Conservation (phyloP, 2,888 invertebrate genomes). For the Osmoderma eremita region DNA sequence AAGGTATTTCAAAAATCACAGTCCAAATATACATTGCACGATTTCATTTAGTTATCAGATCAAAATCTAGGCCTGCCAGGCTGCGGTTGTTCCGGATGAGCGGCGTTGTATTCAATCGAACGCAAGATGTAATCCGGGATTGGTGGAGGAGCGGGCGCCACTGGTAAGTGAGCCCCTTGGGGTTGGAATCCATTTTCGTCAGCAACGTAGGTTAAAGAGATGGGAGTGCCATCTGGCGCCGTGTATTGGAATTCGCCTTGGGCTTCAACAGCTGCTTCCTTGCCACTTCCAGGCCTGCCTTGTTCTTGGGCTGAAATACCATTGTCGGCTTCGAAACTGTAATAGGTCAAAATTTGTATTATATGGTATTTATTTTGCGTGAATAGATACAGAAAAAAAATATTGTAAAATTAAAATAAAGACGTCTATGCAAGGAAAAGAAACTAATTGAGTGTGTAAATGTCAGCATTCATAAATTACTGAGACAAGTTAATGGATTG, state of each 20-base stretch:
- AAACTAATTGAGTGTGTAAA: too few relatives aligned
- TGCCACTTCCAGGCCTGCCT: conserved; percentile 66
- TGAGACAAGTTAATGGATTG: too few relatives aligned
- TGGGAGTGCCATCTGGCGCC: conserved; percentile 71
- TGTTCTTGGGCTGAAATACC: conserved; percentile 71
- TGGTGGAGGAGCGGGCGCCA: conserved; percentile 66
- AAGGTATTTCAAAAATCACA: conserved; percentile 26
- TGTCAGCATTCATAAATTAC: too few relatives aligned
- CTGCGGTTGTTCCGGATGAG: conserved; percentile 64
- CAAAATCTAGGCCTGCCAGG: conserved; percentile 25
- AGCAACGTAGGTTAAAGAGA: conserved; percentile 71
- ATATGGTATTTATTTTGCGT: too few relatives aligned
- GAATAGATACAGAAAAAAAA: too few relatives aligned
- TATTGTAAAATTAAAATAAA: too few relatives aligned
- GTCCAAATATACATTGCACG: conserved; percentile 17
- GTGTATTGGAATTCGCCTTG: conserved; percentile 68
- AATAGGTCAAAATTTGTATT: neutral
- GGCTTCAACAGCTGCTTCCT: conserved; percentile 64
- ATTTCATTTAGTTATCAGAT: neutral
- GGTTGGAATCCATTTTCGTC: conserved; percentile 78
- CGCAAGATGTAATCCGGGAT: conserved; percentile 75
- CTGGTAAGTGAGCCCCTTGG: conserved; percentile 63
- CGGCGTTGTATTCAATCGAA: conserved; percentile 73
- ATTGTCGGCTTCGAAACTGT: conserved; percentile 71
- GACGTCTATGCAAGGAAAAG: too few relatives aligned